Base-by-base conservation (phyloP, 2,888 invertebrate species). In the Phalera bucephala region DNA sequence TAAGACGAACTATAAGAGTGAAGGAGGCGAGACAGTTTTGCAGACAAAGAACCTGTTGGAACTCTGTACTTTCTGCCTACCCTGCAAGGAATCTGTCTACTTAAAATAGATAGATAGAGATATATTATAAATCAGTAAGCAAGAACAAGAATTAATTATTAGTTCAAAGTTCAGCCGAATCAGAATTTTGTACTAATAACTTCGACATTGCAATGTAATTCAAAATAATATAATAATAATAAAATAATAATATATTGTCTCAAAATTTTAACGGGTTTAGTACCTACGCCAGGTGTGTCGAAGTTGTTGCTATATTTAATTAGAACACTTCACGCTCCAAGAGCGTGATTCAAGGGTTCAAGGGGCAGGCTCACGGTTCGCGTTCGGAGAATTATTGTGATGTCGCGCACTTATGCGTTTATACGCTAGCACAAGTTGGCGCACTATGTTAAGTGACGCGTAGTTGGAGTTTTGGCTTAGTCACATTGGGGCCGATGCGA, bases 271-370 rank as follows among this genome's bases (percentile, higher is more conserved):
- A 46, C 42, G 3, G 17, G 17, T 17, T 3, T 17, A 5, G 17
- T 49, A 45, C 42, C 52, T 5, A 5, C 17, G 17, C 3, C 17
- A 17, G 17, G 61, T 58, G 57, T 25, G 57, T 39, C 11, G 45
- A 44, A 45, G 50, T 47, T 60, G 61, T 47, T 45, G 58, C 45
- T 25, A 43, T 61, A 61, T 61, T 58, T 58, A 61, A 58, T 58
- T 58, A 58, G 52, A 61, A 43, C 44, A 52, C 57, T 57, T 53
- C 46, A 58, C 46, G 62, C 54, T 58, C 31, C 33, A 28, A 26
- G 30, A 31, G 46, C 23, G 25, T 12, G 52, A 41, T 41, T 61
- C 54, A 58, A 54, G 57, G 59, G 39, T 56, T 48, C 29, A 39
- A 46, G 44, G 28, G 34, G n/a, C 36, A 40, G n/a, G 33, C 58